Evolutionary conservation across 2,797 vertebrate genomes (phyloP), one percentile per base, ranked within the genome.

Genomic region (Phataginus tetradactyla): DNA sequence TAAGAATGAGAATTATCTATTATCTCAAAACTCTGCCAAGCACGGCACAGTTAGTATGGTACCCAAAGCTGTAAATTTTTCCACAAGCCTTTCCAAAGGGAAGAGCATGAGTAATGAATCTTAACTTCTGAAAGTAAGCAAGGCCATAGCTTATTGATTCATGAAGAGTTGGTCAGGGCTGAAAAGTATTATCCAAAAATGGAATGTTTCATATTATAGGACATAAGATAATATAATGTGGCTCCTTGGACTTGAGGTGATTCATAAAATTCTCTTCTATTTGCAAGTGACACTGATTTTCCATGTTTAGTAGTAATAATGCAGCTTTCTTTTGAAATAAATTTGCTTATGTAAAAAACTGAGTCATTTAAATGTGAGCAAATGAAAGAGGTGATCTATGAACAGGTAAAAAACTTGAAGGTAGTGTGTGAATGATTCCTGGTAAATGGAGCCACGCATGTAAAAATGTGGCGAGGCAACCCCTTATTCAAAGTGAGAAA

Each of bases 321-420:
- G 29, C 11, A 55, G 29, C 59, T 81, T 86, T 83, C 49, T 57
- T 68, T 39, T 49, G 34, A 92, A 63, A 25, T 20, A 29, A 68
- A 87, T 74, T 84, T 90, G 2, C 27, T 69, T 63, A 32, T 37
- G 37, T 34, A 49, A 92, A 86, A 71, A 83, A 90, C n/a, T 51
- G 37, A 71, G 23, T 49, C 18, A 63, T 92, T 79, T 72, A 92
- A 84, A 92, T 90, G n/a, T 78, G 42, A 86, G 45, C 45, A 69
- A 86, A 80, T 42, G 68, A 72, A 34, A 27, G 61, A 63, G 3
- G 15, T 57, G 4, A 77, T 64, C 23, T 84, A 17, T 42, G 49
- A 23, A 7, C 37, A 83, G 37, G 59, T 18, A 9, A 51, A 29
- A 55, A 29, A 80, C 27, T 13, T 74, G 42, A 55, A 37, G 23